Base-by-base conservation (phyloP, 2,888 invertebrate genomes). In the Chromoteleia sp. region DNA sequence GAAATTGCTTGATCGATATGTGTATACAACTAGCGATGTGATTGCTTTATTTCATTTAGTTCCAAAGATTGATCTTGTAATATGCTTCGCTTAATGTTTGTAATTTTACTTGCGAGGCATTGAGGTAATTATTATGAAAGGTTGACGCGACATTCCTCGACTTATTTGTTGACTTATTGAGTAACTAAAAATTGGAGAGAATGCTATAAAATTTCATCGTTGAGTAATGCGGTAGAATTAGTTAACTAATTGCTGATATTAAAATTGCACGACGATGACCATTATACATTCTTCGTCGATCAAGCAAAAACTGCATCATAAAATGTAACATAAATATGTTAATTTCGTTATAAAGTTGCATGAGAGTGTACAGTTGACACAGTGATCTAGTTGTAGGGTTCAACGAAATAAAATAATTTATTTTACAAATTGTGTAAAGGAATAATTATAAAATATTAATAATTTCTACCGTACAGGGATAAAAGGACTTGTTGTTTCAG, bases 321-420 rank as follows among this genome's bases (percentile, higher is more conserved):
- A 54, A 54, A 7, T 30, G 8, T 4, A 21, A 39, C 39, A 19
- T 39, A 15, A 39, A 43, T 59, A 15, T 30, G 19, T 36, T 52
- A 30, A 30, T n/a, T 1, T 30, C 5, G 7, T 52, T 52, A 14
- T 52, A 8, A 52, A 30, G 8, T 15, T 17, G 21, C 14, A 19
- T 14, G 25, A 14, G 59, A 43, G 36, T 2, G 43, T 5, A 43
- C 29, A 36, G 54, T 15, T 59, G 59, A 59, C 59, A 59, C 59
- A 59, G 43, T 59, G 15, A 59, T 59, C 59, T 33, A 43, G 39
- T 43, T 59, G 6, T 36, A 36, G 19, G 36, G n/a, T 56, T 30
- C 56, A n/a, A 5, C 0, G 36, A 19, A 33, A n/a, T 14, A n/a
- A n/a, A 15, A 25, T 19, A 4, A 19, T 6, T 56, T 48, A 4